Conservation (phyloP, 2,888 invertebrate genomes). For the Eledone cirrhosa region DNA sequence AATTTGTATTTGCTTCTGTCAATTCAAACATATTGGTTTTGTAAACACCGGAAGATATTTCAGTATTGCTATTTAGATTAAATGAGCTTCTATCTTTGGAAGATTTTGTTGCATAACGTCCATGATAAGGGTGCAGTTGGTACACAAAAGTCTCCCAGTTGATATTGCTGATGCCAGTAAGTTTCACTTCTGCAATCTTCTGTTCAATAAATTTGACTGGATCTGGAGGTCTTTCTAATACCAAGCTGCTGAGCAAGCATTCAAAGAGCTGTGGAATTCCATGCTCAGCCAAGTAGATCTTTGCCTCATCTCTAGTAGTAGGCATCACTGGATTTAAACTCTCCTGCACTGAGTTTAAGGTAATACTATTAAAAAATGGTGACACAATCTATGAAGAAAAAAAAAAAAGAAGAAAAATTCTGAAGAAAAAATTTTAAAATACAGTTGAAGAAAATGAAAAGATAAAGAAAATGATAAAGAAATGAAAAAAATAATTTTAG, state of each 20-base stretch:
- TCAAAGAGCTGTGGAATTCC: slow-evolving; percentile 63
- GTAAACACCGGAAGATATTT: background rate
- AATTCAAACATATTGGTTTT: slow-evolving; percentile 33
- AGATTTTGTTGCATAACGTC: slow-evolving; percentile 43
- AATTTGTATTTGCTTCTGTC: slow-evolving; percentile 27
- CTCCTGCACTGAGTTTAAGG: no score
- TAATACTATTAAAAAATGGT: no score
- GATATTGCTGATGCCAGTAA: slow-evolving; percentile 59
- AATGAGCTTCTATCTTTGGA: slow-evolving; percentile 55
- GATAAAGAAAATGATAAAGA: no score
- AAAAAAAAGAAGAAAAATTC: no score
- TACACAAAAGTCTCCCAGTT: slow-evolving; percentile 65
- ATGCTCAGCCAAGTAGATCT: slow-evolving; percentile 56
- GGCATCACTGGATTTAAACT: background rate
- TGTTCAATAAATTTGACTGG: slow-evolving; percentile 58
- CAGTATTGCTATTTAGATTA: slow-evolving; percentile 47
- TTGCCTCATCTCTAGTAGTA: slow-evolving; percentile 51
- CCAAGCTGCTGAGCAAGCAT: slow-evolving; percentile 60
- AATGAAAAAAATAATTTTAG: no score
- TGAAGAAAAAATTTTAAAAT: no score
- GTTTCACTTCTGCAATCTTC: slow-evolving; percentile 58
- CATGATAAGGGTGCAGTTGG: slow-evolving; percentile 60
- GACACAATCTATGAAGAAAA: no score
- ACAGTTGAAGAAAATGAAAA: no score
- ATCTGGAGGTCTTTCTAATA: slow-evolving; percentile 63